phyloP scores from a whole-genome alignment of 2,113 vertebrate species.

The Engystomops pustulosus region DNA sequence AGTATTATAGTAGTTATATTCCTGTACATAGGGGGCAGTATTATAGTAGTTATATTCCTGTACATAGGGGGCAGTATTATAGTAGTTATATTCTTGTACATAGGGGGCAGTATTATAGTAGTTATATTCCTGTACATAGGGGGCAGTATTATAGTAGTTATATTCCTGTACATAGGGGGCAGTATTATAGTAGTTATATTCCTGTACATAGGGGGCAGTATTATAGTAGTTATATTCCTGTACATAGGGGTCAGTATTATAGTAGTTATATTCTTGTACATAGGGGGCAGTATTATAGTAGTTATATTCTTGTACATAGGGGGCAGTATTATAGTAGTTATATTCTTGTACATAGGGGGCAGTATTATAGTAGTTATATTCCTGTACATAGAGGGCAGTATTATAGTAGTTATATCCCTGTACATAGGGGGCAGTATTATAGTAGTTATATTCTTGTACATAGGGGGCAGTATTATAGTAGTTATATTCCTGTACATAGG shows the following conservation, averaged over 20 bases:
- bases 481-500: not conserved
- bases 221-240: slow-evolving; percentile 1
- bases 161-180: not conserved
- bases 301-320: slow-evolving; percentile 1
- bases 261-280: not conserved
- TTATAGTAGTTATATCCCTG: not conserved
- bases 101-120: slow-evolving; percentile 6
- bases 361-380: not conserved
- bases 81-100: slow-evolving; percentile 10
- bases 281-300: slow-evolving; percentile 11
- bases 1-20: slow-evolving; percentile 18
- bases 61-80: slow-evolving; percentile 7
- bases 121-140: slow-evolving; percentile 8
- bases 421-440: not conserved
- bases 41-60: slow-evolving; percentile 4
- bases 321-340: slow-evolving; percentile 2
- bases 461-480: slow-evolving; percentile 16
- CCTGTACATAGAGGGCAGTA: not conserved
- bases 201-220: slow-evolving; percentile 2
- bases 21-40: not conserved
- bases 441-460: not conserved
- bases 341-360: not conserved
- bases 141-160: slow-evolving; percentile 12
- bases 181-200: slow-evolving; percentile 17
- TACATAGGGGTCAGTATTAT: slow-evolving; percentile 7